phyloP scores from a whole-genome alignment of 2,888 invertebrate genomes.

The Pseudoips prasinana region DNA sequence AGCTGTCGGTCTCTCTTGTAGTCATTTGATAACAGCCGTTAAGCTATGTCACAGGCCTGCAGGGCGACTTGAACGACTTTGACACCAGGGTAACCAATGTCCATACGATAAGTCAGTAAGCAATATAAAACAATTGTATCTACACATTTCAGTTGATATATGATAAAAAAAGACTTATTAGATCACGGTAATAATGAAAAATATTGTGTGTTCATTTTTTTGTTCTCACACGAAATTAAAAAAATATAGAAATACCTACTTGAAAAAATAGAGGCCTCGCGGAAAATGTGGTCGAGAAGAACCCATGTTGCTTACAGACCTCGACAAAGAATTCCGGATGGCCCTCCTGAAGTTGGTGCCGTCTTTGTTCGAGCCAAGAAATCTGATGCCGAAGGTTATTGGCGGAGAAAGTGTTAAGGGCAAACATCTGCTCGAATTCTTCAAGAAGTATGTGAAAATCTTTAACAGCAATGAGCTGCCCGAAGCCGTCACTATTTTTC shows the following conservation, averaged over 20 bases:
- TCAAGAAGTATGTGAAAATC: too few relatives aligned
- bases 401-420: slow-evolving; percentile 95
- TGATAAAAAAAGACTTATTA: not conserved
- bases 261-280: not conserved
- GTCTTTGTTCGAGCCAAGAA: slow-evolving; percentile 91
- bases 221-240: too few relatives aligned
- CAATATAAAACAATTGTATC: too few relatives aligned
- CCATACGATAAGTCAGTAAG: too few relatives aligned
- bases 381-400: slow-evolving; percentile 95
- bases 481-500: slow-evolving; percentile 98
- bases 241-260: not conserved
- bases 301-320: slow-evolving; percentile 85
- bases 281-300: not conserved
- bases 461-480: slow-evolving; percentile 98
- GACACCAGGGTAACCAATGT: too few relatives aligned
- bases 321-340: slow-evolving; percentile 93
- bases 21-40: too few relatives aligned
- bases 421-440: slow-evolving; percentile 93
- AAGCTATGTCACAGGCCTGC: too few relatives aligned
- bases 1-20: too few relatives aligned
- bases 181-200: not conserved
- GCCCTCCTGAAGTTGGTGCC: slow-evolving; percentile 92
- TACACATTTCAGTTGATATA: not conserved
- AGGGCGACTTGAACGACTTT: too few relatives aligned
- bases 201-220: not conserved